Percentiles rank a stretch among this genome's conserved stretches.
phyloP scores from a whole-genome alignment of 2,113 vertebrate species.

The Upupa epops region DNA sequence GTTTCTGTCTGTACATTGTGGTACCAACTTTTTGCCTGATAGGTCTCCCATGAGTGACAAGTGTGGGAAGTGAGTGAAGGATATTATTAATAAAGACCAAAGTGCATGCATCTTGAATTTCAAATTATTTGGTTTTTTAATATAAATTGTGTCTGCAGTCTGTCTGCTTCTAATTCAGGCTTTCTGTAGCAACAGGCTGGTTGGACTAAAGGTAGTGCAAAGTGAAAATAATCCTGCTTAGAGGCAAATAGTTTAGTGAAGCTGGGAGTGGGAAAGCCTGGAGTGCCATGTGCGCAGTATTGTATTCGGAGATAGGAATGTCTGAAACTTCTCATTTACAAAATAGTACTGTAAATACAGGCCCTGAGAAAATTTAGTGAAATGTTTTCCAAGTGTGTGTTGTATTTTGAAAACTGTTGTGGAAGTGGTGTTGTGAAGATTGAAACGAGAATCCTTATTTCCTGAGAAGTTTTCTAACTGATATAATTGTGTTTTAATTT shows the following conservation, averaged over 20 bases:
- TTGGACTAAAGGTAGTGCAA: not conserved
- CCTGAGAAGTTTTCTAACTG: conserved; percentile 28
- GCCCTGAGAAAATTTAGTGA: not conserved
- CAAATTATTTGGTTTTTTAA: not conserved
- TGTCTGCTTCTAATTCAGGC: not conserved
- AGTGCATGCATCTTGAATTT: not conserved
- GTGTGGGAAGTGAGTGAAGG: not conserved
- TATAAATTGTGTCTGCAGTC: not conserved
- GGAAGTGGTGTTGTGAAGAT: not conserved
- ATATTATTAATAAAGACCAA: not conserved
- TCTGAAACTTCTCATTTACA: not conserved
- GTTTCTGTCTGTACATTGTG: not conserved
- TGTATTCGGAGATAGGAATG: not conserved
- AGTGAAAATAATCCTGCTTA: not conserved
- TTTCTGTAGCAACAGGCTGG: not conserved
- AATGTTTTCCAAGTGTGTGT: not conserved
- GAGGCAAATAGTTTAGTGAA: not conserved
- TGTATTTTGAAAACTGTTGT: not conserved
- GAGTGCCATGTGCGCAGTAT: rapidly evolving
- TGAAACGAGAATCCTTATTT: not conserved
- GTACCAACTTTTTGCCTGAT: not conserved
- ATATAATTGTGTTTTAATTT: conserved; percentile 28
- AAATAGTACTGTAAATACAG: not conserved
- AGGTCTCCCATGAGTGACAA: not conserved
- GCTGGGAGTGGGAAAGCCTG: not conserved